A percentile compares a stretch with the other conserved stretches of the same genome.
phyloP scores from a whole-genome alignment of 2,888 invertebrate species.

The Andricus curvator region DNA sequence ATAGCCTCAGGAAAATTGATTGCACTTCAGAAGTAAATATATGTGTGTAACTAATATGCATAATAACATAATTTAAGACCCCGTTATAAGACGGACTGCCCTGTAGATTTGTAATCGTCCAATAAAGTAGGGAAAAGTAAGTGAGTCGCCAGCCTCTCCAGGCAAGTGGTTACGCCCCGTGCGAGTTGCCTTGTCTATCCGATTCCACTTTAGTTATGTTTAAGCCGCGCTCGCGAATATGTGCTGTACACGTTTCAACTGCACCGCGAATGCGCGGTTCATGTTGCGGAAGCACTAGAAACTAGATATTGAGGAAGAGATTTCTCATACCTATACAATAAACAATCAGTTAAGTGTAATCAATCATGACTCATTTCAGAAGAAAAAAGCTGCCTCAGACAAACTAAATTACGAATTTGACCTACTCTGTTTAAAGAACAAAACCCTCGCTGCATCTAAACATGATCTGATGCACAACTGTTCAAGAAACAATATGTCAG shows the following conservation, averaged over 20 bases:
- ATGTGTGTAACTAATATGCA: constrained; percentile 20
- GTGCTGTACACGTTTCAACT: neutral
- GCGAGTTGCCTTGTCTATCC: constrained; percentile 59
- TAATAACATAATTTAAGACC: constrained; percentile 8
- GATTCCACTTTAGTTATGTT: constrained; percentile 58
- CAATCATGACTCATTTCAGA: neutral
- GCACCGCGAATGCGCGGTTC: neutral
- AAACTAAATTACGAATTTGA: neutral
- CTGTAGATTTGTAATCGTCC: constrained; percentile 52
- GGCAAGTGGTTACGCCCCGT: constrained; percentile 64
- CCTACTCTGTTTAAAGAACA: neutral
- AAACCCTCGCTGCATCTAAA: neutral
- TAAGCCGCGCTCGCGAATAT: constrained; percentile 56
- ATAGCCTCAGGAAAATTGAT: neutral
- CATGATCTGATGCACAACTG: neutral
- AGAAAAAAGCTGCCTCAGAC: neutral
- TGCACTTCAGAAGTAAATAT: neutral
- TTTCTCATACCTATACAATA: neutral
- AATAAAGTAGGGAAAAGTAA: constrained; percentile 63
- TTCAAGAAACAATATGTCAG: no score
- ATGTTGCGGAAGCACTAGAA: neutral
- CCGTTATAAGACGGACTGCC: neutral
- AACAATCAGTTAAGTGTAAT: neutral
- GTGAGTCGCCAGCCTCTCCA: constrained; percentile 59
- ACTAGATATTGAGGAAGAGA: neutral